Percentiles rank a stretch among this genome's conserved stretches.
These are phyloP conservation scores for Engraulis encrasicolus DNA, from an alignment of 2,113 vertebrate species.

Conservation along the genomic window DNA sequence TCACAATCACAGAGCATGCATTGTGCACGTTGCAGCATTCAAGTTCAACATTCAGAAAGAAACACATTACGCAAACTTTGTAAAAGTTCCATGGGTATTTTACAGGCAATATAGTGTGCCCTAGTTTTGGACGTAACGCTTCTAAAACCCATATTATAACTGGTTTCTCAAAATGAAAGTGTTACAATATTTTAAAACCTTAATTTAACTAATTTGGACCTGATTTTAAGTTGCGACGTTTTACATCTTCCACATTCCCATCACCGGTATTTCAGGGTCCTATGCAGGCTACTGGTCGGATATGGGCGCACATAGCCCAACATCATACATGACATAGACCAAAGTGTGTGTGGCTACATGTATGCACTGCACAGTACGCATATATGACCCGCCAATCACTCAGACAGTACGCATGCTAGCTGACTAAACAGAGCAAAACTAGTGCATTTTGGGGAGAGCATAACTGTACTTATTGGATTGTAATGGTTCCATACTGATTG, in stretches of 20 bases:
- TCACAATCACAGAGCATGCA: slow-evolving; percentile 5
- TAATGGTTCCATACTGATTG: slow-evolving; percentile 12
- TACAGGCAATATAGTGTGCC: background rate
- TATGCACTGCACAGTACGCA: slow-evolving; percentile 44
- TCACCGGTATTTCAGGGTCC: slow-evolving; percentile 29
- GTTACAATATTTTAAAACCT: background rate
- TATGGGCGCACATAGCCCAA: slow-evolving; percentile 68
- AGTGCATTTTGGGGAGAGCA: background rate
- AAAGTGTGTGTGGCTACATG: slow-evolving; percentile 59
- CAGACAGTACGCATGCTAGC: slow-evolving; percentile 31
- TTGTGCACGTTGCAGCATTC: slow-evolving; percentile 10
- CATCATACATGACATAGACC: slow-evolving; percentile 71
- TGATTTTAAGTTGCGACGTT: slow-evolving; percentile 31
- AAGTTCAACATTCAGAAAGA: slow-evolving; percentile 16
- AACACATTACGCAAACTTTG: slow-evolving; percentile 27
- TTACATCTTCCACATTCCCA: slow-evolving; percentile 29
- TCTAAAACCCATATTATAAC: background rate
- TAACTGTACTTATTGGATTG: slow-evolving; percentile 5
- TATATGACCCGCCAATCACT: slow-evolving; percentile 55
- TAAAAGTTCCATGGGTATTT: slow-evolving; percentile 41
- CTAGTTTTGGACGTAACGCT: background rate
- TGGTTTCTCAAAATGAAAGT: background rate
- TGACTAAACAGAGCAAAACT: slow-evolving; percentile 43
- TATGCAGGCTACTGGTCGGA: slow-evolving; percentile 51
- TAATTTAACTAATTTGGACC: slow-evolving; percentile 41